Evolutionary conservation across 2,888 invertebrate species (phyloP), one percentile per base, ranked within the genome.

Genomic region (Malachius bipustulatus): DNA sequence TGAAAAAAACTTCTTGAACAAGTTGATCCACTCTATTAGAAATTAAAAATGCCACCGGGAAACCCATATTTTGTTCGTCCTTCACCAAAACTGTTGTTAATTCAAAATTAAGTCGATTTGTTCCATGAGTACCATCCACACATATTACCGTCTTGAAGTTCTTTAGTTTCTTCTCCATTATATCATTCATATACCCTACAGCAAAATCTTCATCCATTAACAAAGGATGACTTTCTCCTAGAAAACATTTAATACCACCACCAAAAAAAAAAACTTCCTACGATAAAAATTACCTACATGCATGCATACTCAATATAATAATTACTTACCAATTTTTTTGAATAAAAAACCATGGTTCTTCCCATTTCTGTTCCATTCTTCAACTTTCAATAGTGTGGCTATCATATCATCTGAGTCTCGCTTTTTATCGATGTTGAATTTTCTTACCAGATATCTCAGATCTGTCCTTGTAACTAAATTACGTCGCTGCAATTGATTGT

Each of bases 1-100:
- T 38, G 44, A 47, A 40, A 49, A 52, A 44, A 24, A 43, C 27
- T 35, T 42, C 39, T 35, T 46, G 44, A 30, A 44, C 36, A 31
- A 32, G 16, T 26, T 37, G 41, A 26, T 44, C 43, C 39, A 39
- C 30, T 15, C 33, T 24, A 30, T 35, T 35, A 35, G 26, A 34
- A 15, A 35, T 9, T 9, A 35, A 15, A 35, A 35, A 27, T 9
- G 13, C 8, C 8, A 30, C 35, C 4, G 11, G 26, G 19, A 29
- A 30, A 31, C 16, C 15, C 10, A 35, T 10, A 26, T 34, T 35
- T 26, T 34, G 26, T 14, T 24, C 26, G 14, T 34, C 15, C 13
- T 26, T 34, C 16, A 34, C 27, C 14, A 26, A 34, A 13, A 30
- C 15, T 16, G 16, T 11, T 6, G 30, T 30, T 30, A 30, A 14